Conservation (phyloP, 2,797 vertebrate species). For the Sciurus vulgaris region DNA sequence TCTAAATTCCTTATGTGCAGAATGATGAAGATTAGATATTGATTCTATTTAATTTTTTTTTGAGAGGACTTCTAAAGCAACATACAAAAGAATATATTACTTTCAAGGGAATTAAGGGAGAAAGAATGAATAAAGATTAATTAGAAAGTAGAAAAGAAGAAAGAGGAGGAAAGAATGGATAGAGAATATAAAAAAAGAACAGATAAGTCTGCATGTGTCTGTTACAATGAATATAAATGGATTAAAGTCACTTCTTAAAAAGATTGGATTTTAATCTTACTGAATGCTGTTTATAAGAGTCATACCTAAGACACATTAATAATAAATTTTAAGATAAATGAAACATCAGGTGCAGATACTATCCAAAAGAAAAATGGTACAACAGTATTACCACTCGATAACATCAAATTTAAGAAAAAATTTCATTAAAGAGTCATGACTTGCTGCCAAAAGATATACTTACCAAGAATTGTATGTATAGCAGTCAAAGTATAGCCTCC, state of each 20-base stretch:
- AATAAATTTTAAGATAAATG: neutral
- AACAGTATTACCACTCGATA: neutral
- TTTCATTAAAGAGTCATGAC: neutral
- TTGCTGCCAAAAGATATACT: neutral
- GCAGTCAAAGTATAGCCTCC: neutral
- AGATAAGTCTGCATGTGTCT: neutral
- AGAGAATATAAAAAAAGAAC: neutral
- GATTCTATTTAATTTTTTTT: neutral
- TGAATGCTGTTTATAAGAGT: neutral
- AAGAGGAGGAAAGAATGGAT: neutral
- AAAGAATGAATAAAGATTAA: neutral
- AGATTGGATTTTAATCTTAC: neutral
- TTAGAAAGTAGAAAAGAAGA: neutral
- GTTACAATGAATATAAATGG: neutral
- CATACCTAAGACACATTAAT: neutral
- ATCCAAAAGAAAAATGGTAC: neutral
- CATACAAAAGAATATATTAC: neutral
- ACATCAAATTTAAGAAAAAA: neutral
- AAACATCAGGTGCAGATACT: neutral
- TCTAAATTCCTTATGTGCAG: neutral
- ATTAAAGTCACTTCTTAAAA: neutral
- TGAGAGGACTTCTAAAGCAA: neutral
- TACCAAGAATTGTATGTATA: neutral
- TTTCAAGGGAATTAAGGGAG: constrained; percentile 3
- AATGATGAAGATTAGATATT: neutral